Conservation (phyloP, 92 coral and sea anemone genomes). For the Palythoa heliodiscus region DNA sequence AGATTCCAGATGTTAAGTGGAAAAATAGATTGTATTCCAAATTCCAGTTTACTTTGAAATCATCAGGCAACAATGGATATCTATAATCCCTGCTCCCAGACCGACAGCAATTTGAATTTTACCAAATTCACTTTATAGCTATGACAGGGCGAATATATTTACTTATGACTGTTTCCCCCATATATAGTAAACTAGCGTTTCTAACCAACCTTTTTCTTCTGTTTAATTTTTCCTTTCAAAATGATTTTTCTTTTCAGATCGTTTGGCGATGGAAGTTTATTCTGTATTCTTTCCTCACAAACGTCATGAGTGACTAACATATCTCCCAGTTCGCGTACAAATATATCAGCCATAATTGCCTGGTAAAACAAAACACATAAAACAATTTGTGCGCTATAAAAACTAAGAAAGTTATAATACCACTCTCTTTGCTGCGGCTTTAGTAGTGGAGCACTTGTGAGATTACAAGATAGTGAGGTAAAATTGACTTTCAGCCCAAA, state of each 20-base stretch:
- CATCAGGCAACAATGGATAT: too few relatives aligned
- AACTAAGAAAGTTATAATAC: neutral
- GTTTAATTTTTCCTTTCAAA: conserved; percentile 83
- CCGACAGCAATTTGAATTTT: too few relatives aligned
- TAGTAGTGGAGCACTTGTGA: neutral
- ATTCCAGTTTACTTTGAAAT: too few relatives aligned
- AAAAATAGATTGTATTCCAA: too few relatives aligned
- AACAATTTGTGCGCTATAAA: neutral
- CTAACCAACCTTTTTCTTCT: conserved; percentile 74
- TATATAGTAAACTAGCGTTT: neutral
- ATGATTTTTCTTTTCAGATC: conserved; percentile 75
- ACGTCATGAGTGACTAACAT: conserved; percentile 73
- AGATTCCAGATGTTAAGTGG: too few relatives aligned
- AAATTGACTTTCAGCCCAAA: neutral
- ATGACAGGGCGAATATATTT: neutral
- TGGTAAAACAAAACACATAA: conserved; percentile 17
- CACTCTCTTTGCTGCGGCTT: neutral
- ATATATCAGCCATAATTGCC: conserved; percentile 89
- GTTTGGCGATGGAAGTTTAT: conserved; percentile 79
- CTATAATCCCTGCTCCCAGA: too few relatives aligned
- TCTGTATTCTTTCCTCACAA: conserved; percentile 59
- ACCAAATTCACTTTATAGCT: neutral
- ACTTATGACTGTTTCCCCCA: neutral
- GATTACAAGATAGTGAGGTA: neutral
- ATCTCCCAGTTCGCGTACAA: conserved; percentile 79